These are phyloP conservation scores for Stenoptilia bipunctidactyla DNA, from an alignment of 2,888 invertebrate species.

Conservation along the genomic window DNA sequence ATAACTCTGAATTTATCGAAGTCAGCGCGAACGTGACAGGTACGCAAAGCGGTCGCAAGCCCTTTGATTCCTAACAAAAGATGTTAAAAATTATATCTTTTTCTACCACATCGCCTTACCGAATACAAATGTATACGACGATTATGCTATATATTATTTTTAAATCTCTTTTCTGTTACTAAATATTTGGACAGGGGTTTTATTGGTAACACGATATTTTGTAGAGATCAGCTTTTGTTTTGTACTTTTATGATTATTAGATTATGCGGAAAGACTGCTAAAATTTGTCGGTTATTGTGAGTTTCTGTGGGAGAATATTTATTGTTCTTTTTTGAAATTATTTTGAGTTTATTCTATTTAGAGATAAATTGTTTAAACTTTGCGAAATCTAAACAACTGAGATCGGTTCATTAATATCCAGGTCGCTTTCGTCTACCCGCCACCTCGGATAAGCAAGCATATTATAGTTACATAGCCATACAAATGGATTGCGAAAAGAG, in stretches of 20 bases:
- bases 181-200: slow-evolving; percentile 68
- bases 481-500: no score
- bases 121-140: slow-evolving; percentile 59
- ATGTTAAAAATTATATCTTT: slow-evolving; percentile 58
- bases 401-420: no score
- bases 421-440: no score
- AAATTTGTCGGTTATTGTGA: slow-evolving; percentile 17
- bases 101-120: slow-evolving; percentile 46
- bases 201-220: slow-evolving; percentile 68
- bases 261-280: slow-evolving; percentile 62
- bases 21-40: slow-evolving; percentile 52
- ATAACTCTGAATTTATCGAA: slow-evolving; percentile 47
- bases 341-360: no score
- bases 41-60: slow-evolving; percentile 42
- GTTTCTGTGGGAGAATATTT: background rate
- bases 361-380: no score
- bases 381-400: no score
- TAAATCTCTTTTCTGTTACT: slow-evolving; percentile 63
- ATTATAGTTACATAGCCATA: no score
- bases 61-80: slow-evolving; percentile 57
- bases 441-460: no score
- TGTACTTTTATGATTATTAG: slow-evolving; percentile 51
- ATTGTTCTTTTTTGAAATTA: background rate
- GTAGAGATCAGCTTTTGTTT: slow-evolving; percentile 42
- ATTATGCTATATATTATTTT: slow-evolving; percentile 64